Evolutionary conservation across 2,113 vertebrate species (phyloP).

Genomic region (Bufo bufo): DNA sequence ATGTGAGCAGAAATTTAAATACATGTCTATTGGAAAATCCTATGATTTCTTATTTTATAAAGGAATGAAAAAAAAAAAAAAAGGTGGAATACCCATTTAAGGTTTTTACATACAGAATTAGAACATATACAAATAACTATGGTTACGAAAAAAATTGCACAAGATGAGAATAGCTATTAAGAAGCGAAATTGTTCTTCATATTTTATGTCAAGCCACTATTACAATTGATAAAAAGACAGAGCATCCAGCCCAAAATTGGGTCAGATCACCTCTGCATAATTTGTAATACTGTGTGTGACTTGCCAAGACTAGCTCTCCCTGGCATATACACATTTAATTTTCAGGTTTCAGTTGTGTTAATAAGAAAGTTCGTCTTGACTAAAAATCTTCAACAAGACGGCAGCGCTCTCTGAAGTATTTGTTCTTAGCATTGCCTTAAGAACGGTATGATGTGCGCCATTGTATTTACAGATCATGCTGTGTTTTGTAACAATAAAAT

Average conservation of each 20-base stretch:
- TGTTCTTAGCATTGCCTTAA: conserved; percentile 40
- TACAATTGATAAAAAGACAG: conserved; percentile 37
- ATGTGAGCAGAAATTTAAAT: too few relatives aligned
- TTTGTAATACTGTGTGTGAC: conserved; percentile 27
- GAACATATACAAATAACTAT: too few relatives aligned
- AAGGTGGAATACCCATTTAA: too few relatives aligned
- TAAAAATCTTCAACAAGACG: conserved; percentile 28
- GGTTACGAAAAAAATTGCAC: neutral
- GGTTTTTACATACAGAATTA: too few relatives aligned
- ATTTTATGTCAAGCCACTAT: neutral
- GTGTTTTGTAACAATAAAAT: conserved; percentile 46
- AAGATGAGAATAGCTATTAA: conserved; percentile 30
- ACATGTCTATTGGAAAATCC: too few relatives aligned
- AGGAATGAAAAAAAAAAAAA: too few relatives aligned
- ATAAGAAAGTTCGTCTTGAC: conserved; percentile 42
- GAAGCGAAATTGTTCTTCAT: neutral
- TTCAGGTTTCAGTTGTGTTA: conserved; percentile 43
- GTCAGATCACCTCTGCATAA: conserved; percentile 41
- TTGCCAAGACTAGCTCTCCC: conserved; percentile 29
- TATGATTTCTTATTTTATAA: too few relatives aligned
- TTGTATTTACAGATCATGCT: conserved; percentile 45
- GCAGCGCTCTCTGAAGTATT: conserved; percentile 28
- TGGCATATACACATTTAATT: conserved; percentile 37
- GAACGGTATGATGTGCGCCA: conserved; percentile 38
- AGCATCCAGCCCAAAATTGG: conserved; percentile 20